Percentiles rank a stretch among this genome's conserved stretches.
These are phyloP conservation scores for Phalloptychus januarius DNA, from an alignment of 2,797 vertebrate genomes.

Conservation along the genomic window DNA sequence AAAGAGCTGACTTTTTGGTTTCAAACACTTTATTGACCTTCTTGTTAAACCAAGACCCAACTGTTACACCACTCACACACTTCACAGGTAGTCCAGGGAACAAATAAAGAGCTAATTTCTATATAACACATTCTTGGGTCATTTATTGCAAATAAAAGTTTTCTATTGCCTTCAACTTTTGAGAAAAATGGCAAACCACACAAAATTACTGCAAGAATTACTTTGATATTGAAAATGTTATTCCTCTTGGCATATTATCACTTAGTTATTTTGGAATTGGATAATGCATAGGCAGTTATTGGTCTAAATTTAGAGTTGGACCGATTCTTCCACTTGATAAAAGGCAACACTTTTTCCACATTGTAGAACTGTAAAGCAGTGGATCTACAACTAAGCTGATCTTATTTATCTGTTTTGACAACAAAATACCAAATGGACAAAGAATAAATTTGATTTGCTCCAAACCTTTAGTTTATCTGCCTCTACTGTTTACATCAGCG, in stretches of 20 bases:
- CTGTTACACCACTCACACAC: conserved; percentile 53
- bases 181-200: neutral
- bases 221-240: neutral
- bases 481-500: neutral
- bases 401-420: too few species aligned
- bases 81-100: conserved; percentile 50
- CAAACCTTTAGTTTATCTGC: neutral
- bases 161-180: neutral
- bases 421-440: neutral
- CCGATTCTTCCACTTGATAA: neutral
- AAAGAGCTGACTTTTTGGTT: conserved; percentile 41
- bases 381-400: neutral
- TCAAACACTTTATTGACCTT: conserved; percentile 62
- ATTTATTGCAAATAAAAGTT: conserved; percentile 17
- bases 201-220: neutral
- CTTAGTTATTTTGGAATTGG: neutral
- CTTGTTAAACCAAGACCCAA: conserved; percentile 56
- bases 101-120: conserved; percentile 42
- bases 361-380: neutral
- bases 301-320: neutral
- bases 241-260: neutral
- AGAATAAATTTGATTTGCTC: neutral
- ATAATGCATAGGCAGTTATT: neutral
- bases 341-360: neutral
- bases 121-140: conserved; percentile 31